Percentiles rank a stretch among this genome's conserved stretches.
Conservation (phyloP, 1,140 invertebrate species). For the Eumaeus atala region DNA sequence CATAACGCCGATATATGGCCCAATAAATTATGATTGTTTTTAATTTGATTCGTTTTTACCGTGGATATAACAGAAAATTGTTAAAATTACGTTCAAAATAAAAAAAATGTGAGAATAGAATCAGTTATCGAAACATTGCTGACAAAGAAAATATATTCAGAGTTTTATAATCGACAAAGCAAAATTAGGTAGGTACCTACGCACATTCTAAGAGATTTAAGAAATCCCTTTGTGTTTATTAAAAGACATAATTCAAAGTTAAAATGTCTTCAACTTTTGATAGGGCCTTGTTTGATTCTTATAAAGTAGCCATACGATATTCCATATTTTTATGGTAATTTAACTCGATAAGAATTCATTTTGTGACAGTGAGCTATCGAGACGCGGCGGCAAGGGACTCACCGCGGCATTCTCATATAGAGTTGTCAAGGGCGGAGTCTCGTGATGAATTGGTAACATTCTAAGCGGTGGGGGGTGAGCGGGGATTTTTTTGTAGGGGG, state of each 20-base stretch:
- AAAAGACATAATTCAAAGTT: too few species aligned
- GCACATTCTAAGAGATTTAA: too few species aligned
- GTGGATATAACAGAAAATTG: neutral
- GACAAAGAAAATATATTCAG: too few species aligned
- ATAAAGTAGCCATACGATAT: too few species aligned
- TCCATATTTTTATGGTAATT: neutral
- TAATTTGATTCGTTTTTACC: conserved; percentile 3
- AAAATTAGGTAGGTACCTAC: too few species aligned
- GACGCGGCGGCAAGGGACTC: conserved; percentile 32
- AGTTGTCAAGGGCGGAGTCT: conserved; percentile 74
- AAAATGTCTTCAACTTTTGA: too few species aligned
- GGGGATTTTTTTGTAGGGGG: conserved; percentile 53
- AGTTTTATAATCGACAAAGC: too few species aligned
- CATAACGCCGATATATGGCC: conserved; percentile 3
- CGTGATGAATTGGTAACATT: conserved; percentile 72
- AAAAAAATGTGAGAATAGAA: neutral
- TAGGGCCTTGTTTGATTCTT: too few species aligned
- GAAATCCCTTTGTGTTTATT: too few species aligned
- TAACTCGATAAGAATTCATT: too few species aligned
- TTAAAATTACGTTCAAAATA: neutral
- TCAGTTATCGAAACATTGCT: neutral
- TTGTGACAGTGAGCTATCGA: conserved; percentile 14
- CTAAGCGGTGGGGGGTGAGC: conserved; percentile 37
- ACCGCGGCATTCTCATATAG: conserved; percentile 62
- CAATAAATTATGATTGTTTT: conserved; percentile 6